phyloP scores from a whole-genome alignment of 2,113 vertebrate genomes.

The Mus spicilegus region DNA sequence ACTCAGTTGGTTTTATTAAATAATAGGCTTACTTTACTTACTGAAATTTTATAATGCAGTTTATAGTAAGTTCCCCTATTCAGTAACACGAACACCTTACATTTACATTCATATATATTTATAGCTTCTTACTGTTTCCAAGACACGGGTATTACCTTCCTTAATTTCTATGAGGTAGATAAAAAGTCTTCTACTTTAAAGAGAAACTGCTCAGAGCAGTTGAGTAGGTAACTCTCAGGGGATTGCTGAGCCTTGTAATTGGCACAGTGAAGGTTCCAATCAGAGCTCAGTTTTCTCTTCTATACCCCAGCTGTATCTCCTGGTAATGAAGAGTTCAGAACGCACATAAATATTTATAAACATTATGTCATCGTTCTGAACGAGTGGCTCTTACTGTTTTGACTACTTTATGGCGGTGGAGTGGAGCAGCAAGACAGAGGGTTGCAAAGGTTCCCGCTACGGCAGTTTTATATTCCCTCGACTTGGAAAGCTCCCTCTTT shows the following conservation, averaged over 20 bases:
- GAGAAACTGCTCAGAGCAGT: constrained; percentile 10
- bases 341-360: constrained; percentile 72
- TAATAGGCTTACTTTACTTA: constrained; percentile 38
- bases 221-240: not conserved
- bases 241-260: not conserved
- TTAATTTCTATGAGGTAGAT: not conserved
- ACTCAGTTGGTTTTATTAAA: not conserved
- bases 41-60: not conserved
- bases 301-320: constrained; percentile 59
- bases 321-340: not conserved
- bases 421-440: not conserved
- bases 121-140: not conserved
- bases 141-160: not conserved
- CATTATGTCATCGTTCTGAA: constrained; percentile 54
- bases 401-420: constrained; percentile 46
- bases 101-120: not conserved
- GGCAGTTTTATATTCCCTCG: constrained; percentile 68
- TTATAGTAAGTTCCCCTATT: not conserved
- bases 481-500: constrained; percentile 58
- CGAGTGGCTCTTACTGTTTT: not conserved
- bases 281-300: not conserved
- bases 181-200: not conserved
- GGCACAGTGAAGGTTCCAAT: constrained; percentile 12
- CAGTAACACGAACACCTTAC: not conserved
- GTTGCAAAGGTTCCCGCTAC: not conserved